Evolutionary conservation across 2,113 vertebrate species (phyloP).

Genomic region (Pterocles burchelli): DNA sequence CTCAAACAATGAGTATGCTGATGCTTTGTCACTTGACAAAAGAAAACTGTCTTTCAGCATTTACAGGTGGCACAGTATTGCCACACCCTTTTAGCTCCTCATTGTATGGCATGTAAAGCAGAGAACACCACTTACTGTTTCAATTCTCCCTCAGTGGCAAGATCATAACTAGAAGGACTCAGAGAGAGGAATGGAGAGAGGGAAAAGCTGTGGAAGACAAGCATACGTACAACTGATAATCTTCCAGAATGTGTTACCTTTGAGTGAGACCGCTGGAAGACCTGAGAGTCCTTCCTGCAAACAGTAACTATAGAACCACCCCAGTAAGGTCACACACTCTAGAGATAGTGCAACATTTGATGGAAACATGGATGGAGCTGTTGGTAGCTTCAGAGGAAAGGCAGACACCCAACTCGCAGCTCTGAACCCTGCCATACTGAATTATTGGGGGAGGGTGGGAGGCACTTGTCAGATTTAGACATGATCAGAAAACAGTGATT

Average conservation of each 20-base stretch:
- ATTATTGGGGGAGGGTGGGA: background rate
- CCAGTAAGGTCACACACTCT: background rate
- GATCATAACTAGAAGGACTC: background rate
- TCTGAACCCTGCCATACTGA: background rate
- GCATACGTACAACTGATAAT: background rate
- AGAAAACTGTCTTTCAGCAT: background rate
- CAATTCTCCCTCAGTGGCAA: background rate
- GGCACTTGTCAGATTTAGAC: background rate
- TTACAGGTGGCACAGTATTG: background rate
- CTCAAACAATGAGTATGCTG: background rate
- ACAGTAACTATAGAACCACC: background rate
- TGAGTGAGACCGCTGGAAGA: background rate
- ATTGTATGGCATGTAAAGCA: accelerated
- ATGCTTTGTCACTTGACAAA: background rate
- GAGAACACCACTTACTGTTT: background rate
- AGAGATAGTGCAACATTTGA: accelerated
- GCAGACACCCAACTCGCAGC: background rate
- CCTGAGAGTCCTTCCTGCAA: background rate
- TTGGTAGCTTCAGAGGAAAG: background rate
- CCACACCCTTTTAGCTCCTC: background rate
- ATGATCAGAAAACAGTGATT: background rate
- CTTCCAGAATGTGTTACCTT: background rate
- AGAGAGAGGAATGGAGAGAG: background rate
- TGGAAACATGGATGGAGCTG: background rate
- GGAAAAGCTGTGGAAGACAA: background rate